Base-by-base conservation (phyloP, 1,140 invertebrate species). In the Zaprionus africanus region DNA sequence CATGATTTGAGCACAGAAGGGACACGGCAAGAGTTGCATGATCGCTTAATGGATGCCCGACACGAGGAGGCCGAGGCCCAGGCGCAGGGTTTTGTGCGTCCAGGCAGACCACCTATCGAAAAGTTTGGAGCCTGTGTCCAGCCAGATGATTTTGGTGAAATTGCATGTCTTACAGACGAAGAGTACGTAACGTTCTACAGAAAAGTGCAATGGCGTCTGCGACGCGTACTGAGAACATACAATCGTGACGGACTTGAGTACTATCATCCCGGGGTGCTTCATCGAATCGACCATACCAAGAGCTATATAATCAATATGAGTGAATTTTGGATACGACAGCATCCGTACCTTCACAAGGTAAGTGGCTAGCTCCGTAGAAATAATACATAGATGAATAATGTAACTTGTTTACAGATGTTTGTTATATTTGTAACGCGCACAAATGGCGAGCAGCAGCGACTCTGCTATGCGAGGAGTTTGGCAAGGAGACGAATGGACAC, bases 11-110 rank as follows among this genome's bases (percentile, higher is more conserved):
- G 36, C 36, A 71, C 60, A 4, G 61, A 54, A 26, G 73, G 73
- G 5, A 53, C 59, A 6, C 31, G 51, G 4, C 53, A 71, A 28
- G 24, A 71, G n/a, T 56, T 76, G 22, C 36, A 34, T 0, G 68
- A 64, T 3, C 73, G 73, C 1, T 36, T 76, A 19, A 24, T 64
- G 43, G 11, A 12, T 51, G 67, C 73, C 11, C 67, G 73, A 5
- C 22, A 64, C 46, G 73, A 76, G 6, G 56, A 71, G n/a, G 73
- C 67, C 4, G 67, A 76, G 54, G 67, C 73, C 15, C 73, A 76
- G 46, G 67, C 67, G 0, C 60, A 76, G 24, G 73, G 73, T 5
- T 71, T 36, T 28, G n/a, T 76, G 6, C 38, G 73, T 6, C 60
- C 73, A 12, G 73, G 73, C 19, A 49, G 73, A 13, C 17, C 67